Evolutionary conservation across 64 coral and sea anemone species (phyloP).

Genomic region (Montipora foliosa): DNA sequence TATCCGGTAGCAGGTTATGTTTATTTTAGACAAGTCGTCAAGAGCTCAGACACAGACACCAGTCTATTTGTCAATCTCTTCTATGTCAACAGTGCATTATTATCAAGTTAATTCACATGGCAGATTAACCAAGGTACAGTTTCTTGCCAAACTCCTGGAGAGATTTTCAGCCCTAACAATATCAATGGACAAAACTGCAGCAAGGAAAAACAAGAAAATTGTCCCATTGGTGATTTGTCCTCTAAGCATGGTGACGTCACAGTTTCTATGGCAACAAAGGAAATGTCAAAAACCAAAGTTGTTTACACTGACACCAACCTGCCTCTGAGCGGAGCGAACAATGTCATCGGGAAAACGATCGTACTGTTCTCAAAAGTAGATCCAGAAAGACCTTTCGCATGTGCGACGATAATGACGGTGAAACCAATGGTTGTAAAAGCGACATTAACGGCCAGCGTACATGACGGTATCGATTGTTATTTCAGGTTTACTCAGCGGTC

Average conservation of each 20-base stretch:
- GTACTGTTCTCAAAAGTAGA: slow-evolving; percentile 38
- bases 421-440: slow-evolving; percentile 63
- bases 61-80: slow-evolving; percentile 70
- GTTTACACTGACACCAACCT: slow-evolving; percentile 80
- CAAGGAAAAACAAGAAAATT: slow-evolving; percentile 24
- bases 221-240: slow-evolving; percentile 67
- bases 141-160: slow-evolving; percentile 24
- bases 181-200: slow-evolving; percentile 27
- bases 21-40: slow-evolving; percentile 66
- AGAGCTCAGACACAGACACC: slow-evolving; percentile 61
- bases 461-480: slow-evolving; percentile 66
- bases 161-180: slow-evolving; percentile 58
- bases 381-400: slow-evolving; percentile 51
- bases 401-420: slow-evolving; percentile 71
- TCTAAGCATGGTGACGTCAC: slow-evolving; percentile 59
- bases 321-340: slow-evolving; percentile 49
- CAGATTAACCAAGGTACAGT: slow-evolving; percentile 34
- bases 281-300: slow-evolving; percentile 1
- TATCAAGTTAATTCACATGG: slow-evolving; percentile 38
- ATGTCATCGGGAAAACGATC: slow-evolving; percentile 69
- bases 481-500: slow-evolving; percentile 78
- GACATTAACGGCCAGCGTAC: slow-evolving; percentile 42
- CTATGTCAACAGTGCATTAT: slow-evolving; percentile 40
- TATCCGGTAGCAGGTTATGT: slow-evolving; percentile 77
- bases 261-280: slow-evolving; percentile 52